Percentiles rank a stretch among this genome's conserved stretches.
Evolutionary conservation across 1,140 invertebrate genomes (phyloP).

Genomic region (Zaprionus davidi): DNA sequence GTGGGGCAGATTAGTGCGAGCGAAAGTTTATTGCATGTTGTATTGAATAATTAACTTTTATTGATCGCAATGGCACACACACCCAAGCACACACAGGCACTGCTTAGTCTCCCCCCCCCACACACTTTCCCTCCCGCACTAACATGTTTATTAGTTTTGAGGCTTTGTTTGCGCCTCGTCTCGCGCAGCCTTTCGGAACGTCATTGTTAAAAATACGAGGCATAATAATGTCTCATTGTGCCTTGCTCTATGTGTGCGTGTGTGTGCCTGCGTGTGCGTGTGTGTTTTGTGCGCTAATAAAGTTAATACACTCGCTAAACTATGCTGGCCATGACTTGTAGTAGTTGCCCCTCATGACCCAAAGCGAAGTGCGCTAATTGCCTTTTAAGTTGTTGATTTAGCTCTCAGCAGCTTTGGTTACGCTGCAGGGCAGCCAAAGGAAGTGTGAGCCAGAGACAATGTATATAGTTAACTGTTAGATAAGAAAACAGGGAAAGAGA

Average conservation of each 20-base stretch:
- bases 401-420: slow-evolving; percentile 52
- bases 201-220: slow-evolving; percentile 65
- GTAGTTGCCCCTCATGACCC: slow-evolving; percentile 55
- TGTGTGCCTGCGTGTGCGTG: slow-evolving; percentile 6
- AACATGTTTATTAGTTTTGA: slow-evolving; percentile 75
- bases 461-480: slow-evolving; percentile 5
- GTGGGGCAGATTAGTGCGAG: slow-evolving; percentile 54
- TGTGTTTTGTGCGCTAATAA: slow-evolving; percentile 62
- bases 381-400: slow-evolving; percentile 75
- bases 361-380: slow-evolving; percentile 69
- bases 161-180: slow-evolving; percentile 55
- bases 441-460: background rate
- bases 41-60: slow-evolving; percentile 82
- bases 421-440: background rate
- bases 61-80: slow-evolving; percentile 66
- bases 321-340: slow-evolving; percentile 68
- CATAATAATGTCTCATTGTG: slow-evolving; percentile 51
- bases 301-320: slow-evolving; percentile 73
- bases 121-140: slow-evolving; percentile 14
- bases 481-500: too few species aligned
- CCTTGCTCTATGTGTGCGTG: background rate
- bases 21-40: slow-evolving; percentile 67
- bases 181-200: slow-evolving; percentile 36
- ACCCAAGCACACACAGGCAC: background rate
- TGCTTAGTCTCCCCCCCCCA: too few species aligned